Evolutionary conservation across 2,113 vertebrate species (phyloP).

Genomic region (Lutjanus erythropterus): DNA sequence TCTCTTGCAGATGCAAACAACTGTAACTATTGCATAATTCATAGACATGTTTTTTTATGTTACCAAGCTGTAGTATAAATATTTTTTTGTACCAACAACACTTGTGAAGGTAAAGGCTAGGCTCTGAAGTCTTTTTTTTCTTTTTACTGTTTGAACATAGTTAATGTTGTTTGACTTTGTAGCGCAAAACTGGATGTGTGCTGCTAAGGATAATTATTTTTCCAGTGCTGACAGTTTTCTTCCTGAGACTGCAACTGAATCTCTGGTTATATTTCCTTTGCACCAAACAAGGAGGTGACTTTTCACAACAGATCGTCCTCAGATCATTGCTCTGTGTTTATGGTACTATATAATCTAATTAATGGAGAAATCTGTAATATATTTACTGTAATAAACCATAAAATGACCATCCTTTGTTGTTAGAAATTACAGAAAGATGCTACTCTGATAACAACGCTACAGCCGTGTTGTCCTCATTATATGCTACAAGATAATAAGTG

Average conservation of each 20-base stretch:
- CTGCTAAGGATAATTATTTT: background rate
- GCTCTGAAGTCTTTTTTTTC: background rate
- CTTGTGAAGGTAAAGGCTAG: background rate
- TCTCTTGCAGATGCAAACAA: constrained; percentile 11
- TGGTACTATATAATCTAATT: too few relatives aligned
- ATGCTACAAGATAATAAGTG: too few relatives aligned
- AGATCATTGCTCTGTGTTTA: background rate
- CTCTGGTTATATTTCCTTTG: background rate
- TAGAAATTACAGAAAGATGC: too few relatives aligned
- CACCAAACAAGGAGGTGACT: background rate
- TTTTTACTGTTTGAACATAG: background rate
- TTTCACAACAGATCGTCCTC: background rate
- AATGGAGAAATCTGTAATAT: too few relatives aligned
- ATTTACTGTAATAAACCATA: too few relatives aligned
- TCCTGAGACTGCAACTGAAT: background rate
- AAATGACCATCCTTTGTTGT: too few relatives aligned
- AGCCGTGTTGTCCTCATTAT: too few relatives aligned
- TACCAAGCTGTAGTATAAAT: background rate
- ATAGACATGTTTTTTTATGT: background rate
- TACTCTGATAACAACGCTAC: too few relatives aligned
- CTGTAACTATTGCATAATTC: background rate
- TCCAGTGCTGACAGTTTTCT: background rate
- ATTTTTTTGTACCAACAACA: constrained; percentile 7
- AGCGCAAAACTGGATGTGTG: background rate
- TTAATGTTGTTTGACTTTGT: constrained; percentile 45